Conservation (phyloP, 1,140 invertebrate genomes). For the Euwallacea similis region DNA sequence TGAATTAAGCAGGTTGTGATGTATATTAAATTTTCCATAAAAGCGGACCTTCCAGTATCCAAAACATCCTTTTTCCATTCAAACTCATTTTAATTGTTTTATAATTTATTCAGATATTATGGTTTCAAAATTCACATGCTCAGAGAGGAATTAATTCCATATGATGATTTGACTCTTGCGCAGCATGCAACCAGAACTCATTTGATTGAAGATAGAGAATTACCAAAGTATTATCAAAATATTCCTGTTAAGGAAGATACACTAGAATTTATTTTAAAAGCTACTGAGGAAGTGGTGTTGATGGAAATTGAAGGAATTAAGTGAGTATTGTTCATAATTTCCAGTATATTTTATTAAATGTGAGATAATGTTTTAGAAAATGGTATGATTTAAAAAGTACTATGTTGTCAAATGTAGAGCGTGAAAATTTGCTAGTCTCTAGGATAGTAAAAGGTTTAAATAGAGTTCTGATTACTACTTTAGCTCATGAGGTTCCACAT, state of each 20-base stretch:
- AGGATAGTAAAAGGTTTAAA: constrained; percentile 69
- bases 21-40: too few relatives aligned
- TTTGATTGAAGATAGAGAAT: constrained; percentile 56
- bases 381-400: constrained; percentile 39
- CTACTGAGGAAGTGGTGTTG: constrained; percentile 62
- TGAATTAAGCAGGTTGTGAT: too few relatives aligned
- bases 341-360: constrained; percentile 3
- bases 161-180: constrained; percentile 66
- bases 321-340: constrained; percentile 16
- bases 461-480: constrained; percentile 62
- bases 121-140: constrained; percentile 69
- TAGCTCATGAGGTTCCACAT: constrained; percentile 62
- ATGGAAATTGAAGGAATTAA: constrained; percentile 61
- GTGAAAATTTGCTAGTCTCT: constrained; percentile 56
- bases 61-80: too few relatives aligned
- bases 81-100: neutral
- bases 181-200: constrained; percentile 76
- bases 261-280: constrained; percentile 56
- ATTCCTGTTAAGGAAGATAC: constrained; percentile 53
- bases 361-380: neutral
- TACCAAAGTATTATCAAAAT: constrained; percentile 61
- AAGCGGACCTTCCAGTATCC: too few relatives aligned
- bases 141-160: constrained; percentile 62
- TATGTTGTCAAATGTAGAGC: constrained; percentile 42
- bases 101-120: constrained; percentile 60